Evolutionary conservation across 2,113 vertebrate species (phyloP).

Genomic region (Xyrauchen texanus): DNA sequence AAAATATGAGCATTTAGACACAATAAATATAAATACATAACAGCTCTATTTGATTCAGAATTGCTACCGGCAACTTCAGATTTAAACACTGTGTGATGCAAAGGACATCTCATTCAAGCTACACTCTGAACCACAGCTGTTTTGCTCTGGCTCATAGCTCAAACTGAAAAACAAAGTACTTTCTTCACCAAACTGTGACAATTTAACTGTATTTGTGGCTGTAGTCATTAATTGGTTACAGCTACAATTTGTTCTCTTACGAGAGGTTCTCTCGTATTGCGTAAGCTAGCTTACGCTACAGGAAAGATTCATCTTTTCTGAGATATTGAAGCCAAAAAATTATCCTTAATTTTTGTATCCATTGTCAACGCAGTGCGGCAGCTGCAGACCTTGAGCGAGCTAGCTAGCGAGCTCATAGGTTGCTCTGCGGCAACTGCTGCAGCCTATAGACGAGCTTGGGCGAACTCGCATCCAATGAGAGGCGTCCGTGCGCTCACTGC

Average conservation of each 20-base stretch:
- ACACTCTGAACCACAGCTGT: slow-evolving; percentile 24
- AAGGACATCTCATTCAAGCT: slow-evolving; percentile 14
- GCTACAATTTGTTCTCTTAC: slow-evolving; percentile 13
- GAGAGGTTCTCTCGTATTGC: too few species aligned
- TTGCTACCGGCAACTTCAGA: neutral
- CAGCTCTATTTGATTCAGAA: slow-evolving; percentile 6
- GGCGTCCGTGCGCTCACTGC: too few species aligned
- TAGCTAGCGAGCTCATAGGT: too few species aligned
- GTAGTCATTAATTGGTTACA: slow-evolving; percentile 12
- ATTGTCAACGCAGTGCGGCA: too few species aligned
- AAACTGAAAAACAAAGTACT: slow-evolving; percentile 5
- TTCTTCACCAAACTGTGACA: slow-evolving; percentile 18
- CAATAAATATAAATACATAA: neutral
- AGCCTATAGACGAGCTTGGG: too few species aligned
- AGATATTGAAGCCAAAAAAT: too few species aligned
- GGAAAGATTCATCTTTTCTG: too few species aligned
- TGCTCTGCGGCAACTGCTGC: too few species aligned
- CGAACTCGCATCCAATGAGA: too few species aligned
- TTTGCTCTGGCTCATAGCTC: slow-evolving; percentile 19
- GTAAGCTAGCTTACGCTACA: too few species aligned
- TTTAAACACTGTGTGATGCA: neutral
- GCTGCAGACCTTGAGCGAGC: too few species aligned
- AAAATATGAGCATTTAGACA: slow-evolving; percentile 1
- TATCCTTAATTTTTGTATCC: too few species aligned
- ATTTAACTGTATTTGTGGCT: slow-evolving; percentile 27